Percentiles rank a stretch among this genome's conserved stretches.
phyloP scores from a whole-genome alignment of 2,888 invertebrate species.

The Alcis repandata region DNA sequence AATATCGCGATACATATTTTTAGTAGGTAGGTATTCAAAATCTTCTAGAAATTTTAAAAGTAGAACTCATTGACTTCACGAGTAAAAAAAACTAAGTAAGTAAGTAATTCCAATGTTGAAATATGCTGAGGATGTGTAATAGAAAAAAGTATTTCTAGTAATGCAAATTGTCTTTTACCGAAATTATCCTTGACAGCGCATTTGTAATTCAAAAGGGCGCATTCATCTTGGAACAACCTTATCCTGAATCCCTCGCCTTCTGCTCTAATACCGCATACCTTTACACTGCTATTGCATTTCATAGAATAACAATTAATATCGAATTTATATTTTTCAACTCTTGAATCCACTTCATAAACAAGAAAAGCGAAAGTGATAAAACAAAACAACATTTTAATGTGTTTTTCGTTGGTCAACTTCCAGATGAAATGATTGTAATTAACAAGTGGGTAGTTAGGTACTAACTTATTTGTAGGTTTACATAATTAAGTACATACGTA shows the following conservation, averaged over 20 bases:
- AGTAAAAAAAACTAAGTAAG: too few species aligned
- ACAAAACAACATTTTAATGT: slow-evolving; percentile 6
- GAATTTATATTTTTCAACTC: slow-evolving; percentile 46
- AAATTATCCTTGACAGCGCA: slow-evolving; percentile 59
- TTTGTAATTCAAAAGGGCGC: slow-evolving; percentile 66
- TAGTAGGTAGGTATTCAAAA: too few species aligned
- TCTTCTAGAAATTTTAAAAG: too few species aligned
- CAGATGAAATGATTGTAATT: neutral
- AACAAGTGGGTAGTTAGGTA: neutral
- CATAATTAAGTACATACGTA: neutral
- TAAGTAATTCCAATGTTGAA: too few species aligned
- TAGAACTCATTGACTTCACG: too few species aligned
- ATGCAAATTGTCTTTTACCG: slow-evolving; percentile 58
- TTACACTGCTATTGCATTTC: slow-evolving; percentile 51
- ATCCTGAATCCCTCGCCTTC: slow-evolving; percentile 56
- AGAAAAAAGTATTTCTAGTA: too few species aligned
- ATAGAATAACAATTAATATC: slow-evolving; percentile 60
- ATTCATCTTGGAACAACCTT: slow-evolving; percentile 69
- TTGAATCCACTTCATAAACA: slow-evolving; percentile 26
- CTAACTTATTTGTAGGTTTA: neutral
- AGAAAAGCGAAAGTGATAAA: slow-evolving; percentile 14
- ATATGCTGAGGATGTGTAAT: too few species aligned
- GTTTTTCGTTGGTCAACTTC: neutral
- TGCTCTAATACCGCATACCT: slow-evolving; percentile 66
- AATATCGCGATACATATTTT: too few species aligned